Conservation (phyloP, 2,797 vertebrate genomes). For the Eulemur albifrons region DNA sequence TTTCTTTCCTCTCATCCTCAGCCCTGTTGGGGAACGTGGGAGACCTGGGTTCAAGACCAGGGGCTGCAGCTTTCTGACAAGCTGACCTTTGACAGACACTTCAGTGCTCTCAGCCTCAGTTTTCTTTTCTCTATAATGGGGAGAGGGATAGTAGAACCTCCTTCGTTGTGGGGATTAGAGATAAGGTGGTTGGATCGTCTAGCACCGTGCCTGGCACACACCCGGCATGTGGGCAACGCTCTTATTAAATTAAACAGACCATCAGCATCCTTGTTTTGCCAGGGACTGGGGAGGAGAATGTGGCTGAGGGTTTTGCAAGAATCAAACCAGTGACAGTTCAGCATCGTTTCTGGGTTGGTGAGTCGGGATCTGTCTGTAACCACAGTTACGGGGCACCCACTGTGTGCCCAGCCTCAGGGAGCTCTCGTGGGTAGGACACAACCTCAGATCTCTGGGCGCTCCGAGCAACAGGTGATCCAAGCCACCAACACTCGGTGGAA, state of each 20-base stretch:
- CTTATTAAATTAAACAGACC: not conserved
- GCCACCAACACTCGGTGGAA: not conserved
- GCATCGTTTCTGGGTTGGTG: accelerated
- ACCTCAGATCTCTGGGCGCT: accelerated
- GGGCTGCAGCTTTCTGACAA: not conserved
- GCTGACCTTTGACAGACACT: not conserved
- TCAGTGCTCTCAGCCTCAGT: not conserved
- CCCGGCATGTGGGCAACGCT: accelerated
- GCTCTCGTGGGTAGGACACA: accelerated
- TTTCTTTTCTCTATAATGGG: conserved; percentile 53
- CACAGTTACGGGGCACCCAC: accelerated
- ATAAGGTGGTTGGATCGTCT: accelerated
- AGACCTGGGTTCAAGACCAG: not conserved
- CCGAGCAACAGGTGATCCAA: not conserved
- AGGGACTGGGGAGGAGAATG: accelerated
- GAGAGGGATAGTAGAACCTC: not conserved
- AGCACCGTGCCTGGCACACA: accelerated
- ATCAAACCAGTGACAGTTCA: not conserved
- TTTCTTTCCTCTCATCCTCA: not conserved
- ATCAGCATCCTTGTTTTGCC: not conserved
- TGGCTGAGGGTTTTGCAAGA: not conserved
- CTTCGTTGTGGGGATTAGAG: not conserved
- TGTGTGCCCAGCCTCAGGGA: not conserved
- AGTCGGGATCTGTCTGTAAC: not conserved
- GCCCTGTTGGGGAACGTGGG: not conserved